Percentiles rank a stretch among this genome's conserved stretches.
phyloP scores from a whole-genome alignment of 2,888 invertebrate genomes.

The Chaitophorus viminalis region DNA sequence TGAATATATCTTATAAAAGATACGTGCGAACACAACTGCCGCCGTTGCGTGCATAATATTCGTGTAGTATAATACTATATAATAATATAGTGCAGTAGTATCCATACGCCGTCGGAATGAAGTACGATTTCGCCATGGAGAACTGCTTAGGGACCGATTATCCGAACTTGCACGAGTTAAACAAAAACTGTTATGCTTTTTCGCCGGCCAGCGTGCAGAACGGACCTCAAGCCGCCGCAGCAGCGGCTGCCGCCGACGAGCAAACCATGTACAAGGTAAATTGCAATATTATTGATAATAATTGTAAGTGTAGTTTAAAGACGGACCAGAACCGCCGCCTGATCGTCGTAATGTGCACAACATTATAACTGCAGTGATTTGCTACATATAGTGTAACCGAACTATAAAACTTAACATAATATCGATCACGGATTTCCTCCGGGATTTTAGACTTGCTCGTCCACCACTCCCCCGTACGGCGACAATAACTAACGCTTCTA shows the following conservation, averaged over 20 bases:
- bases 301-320: too few relatives aligned
- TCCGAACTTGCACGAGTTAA: slow-evolving; percentile 59
- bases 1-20: too few relatives aligned
- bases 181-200: slow-evolving; percentile 60
- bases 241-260: slow-evolving; percentile 54
- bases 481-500: background rate
- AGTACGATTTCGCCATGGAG: slow-evolving; percentile 60
- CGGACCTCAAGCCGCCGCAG: slow-evolving; percentile 55
- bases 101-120: slow-evolving; percentile 54
- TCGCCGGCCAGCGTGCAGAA: slow-evolving; percentile 61
- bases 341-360: too few relatives aligned
- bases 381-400: too few relatives aligned
- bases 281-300: background rate
- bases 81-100: background rate
- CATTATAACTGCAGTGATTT: too few relatives aligned
- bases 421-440: too few relatives aligned
- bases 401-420: too few relatives aligned
- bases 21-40: background rate
- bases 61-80: too few relatives aligned
- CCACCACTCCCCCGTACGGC: background rate
- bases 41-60: background rate
- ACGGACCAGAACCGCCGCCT: too few relatives aligned
- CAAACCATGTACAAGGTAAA: slow-evolving; percentile 61
- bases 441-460: background rate
- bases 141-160: slow-evolving; percentile 58